Evolutionary conservation across 1,140 invertebrate species (phyloP).

Genomic region (Dysdera silvatica): DNA sequence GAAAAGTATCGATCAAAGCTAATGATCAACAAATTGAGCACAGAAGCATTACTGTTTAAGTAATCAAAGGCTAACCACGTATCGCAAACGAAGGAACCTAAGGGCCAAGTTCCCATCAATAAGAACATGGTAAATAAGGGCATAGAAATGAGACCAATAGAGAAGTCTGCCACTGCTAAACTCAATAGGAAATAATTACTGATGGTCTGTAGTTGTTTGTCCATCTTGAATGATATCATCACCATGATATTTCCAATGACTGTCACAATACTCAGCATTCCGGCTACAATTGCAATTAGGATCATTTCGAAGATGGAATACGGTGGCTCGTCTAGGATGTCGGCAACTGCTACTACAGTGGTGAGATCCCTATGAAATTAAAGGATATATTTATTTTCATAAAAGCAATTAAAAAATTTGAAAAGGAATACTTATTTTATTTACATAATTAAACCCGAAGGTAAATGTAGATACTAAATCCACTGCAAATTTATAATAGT

Average conservation of each 20-base stretch:
- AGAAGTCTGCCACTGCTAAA: constrained; percentile 45
- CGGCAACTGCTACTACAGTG: too few species aligned
- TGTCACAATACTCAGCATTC: constrained; percentile 37
- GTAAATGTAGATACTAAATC: too few species aligned
- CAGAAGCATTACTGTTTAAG: constrained; percentile 47
- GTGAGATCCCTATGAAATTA: too few species aligned
- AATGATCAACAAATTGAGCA: constrained; percentile 45
- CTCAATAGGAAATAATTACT: constrained; percentile 53
- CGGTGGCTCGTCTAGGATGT: constrained; percentile 9
- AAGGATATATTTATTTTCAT: too few species aligned
- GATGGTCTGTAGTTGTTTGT: constrained; percentile 52
- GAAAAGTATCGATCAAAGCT: constrained; percentile 52
- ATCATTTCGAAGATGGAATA: constrained; percentile 29
- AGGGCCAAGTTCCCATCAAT: constrained; percentile 38
- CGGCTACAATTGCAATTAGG: constrained; percentile 29
- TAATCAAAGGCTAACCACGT: constrained; percentile 47
- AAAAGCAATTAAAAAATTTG: too few species aligned
- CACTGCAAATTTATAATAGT: too few species aligned
- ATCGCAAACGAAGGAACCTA: constrained; percentile 45
- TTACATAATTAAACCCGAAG: too few species aligned
- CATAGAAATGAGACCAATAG: constrained; percentile 42
- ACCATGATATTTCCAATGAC: constrained; percentile 51
- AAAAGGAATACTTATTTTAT: too few species aligned
- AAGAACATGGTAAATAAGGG: constrained; percentile 37
- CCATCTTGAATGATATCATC: constrained; percentile 51